A percentile compares a stretch with the other conserved stretches of the same genome.
Conservation (phyloP, 2,797 vertebrate genomes). For the Ara ararauna region DNA sequence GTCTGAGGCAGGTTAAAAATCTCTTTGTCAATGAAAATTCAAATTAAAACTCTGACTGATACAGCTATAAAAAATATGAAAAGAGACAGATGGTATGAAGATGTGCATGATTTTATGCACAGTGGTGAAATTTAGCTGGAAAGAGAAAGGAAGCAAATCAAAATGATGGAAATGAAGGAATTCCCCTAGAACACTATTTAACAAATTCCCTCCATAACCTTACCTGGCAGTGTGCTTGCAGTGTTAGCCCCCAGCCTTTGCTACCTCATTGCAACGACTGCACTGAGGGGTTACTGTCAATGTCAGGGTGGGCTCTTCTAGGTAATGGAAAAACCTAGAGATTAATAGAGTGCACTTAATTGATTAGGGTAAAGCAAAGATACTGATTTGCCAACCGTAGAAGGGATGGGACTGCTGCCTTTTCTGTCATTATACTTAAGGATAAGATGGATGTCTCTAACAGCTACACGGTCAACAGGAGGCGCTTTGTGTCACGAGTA, state of each 20-base stretch:
- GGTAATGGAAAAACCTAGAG: not conserved
- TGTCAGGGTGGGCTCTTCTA: not conserved
- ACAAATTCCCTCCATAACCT: not conserved
- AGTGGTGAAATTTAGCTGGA: not conserved
- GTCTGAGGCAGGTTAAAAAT: not conserved
- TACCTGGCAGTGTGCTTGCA: not conserved
- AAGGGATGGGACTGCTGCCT: not conserved
- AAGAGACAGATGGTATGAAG: not conserved
- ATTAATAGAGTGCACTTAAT: not conserved
- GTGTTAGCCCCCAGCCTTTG: not conserved
- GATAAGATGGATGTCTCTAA: not conserved
- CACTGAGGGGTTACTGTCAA: not conserved
- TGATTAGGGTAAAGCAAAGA: not conserved
- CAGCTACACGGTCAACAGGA: not conserved
- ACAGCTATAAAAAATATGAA: not conserved
- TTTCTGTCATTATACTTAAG: not conserved
- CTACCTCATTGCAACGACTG: not conserved
- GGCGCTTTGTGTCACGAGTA: not conserved
- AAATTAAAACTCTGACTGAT: slow-evolving; percentile 11
- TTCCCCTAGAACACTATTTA: not conserved
- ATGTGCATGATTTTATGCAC: not conserved
- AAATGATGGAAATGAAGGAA: not conserved
- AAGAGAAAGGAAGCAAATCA: slow-evolving; percentile 22
- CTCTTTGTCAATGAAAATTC: not conserved
- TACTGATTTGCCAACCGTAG: not conserved